A percentile compares a stretch with the other conserved stretches of the same genome.
Evolutionary conservation across 2,797 vertebrate species (phyloP).

Genomic region (Prionace glauca): DNA sequence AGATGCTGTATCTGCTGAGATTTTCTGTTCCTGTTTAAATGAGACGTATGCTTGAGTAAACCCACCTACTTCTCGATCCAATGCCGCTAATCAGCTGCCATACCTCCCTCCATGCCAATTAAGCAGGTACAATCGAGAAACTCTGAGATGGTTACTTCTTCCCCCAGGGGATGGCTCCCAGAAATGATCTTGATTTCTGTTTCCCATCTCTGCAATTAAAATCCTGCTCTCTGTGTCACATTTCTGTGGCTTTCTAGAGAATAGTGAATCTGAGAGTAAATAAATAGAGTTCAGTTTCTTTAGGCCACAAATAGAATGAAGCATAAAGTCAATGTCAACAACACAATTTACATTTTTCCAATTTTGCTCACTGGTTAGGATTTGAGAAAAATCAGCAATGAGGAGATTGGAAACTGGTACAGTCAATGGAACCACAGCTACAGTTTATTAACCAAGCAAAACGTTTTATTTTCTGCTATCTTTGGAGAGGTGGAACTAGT

Average conservation of each 20-base stretch:
- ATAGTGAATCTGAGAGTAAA: background rate
- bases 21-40: background rate
- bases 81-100: background rate
- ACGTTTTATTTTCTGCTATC: background rate
- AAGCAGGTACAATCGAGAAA: background rate
- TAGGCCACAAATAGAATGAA: background rate
- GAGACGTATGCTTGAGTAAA: background rate
- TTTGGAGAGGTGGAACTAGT: conserved; percentile 28
- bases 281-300: background rate
- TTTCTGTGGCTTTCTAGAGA: background rate
- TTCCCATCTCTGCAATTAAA: background rate
- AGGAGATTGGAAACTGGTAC: background rate
- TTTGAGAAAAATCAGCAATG: background rate
- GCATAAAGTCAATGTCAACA: background rate
- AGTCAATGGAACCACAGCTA: background rate
- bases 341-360: background rate
- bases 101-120: background rate
- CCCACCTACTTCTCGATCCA: no score
- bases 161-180: background rate
- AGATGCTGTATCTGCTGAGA: no score
- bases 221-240: background rate
- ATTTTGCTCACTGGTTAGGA: background rate
- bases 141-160: background rate
- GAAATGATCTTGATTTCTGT: background rate
- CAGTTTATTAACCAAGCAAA: background rate